Percentiles rank a stretch among this genome's conserved stretches.
Evolutionary conservation across 2,797 vertebrate species (phyloP).

Genomic region (Danio choprae): DNA sequence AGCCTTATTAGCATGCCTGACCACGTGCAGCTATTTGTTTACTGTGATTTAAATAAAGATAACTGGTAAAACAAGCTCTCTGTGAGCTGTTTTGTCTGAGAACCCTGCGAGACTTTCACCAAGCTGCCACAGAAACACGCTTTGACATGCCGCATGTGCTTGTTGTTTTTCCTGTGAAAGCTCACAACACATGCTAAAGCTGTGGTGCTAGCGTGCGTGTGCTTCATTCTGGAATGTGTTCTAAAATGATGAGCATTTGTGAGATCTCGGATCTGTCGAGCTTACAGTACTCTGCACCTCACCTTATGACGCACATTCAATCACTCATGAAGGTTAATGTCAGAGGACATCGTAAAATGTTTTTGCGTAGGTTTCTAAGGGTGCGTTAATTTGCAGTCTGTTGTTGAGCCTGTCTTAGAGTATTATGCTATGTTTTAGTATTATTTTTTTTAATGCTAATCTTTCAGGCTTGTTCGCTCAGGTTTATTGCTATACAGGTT

Average conservation of each 20-base stretch:
- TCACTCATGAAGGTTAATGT: constrained; percentile 21
- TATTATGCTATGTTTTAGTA: neutral
- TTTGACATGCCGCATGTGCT: constrained; percentile 35
- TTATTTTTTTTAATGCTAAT: neutral
- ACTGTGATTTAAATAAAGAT: constrained; percentile 45
- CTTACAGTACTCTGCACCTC: neutral
- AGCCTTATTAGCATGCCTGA: constrained; percentile 20
- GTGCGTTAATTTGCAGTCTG: constrained; percentile 2
- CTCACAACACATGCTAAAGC: constrained; percentile 33
- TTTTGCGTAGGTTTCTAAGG: neutral
- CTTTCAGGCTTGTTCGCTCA: too few relatives aligned
- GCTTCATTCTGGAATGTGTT: constrained; percentile 16
- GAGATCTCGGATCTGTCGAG: neutral
- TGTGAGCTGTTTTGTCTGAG: constrained; percentile 14
- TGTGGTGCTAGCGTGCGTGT: neutral
- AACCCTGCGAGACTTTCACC: constrained; percentile 9
- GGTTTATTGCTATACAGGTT: too few relatives aligned
- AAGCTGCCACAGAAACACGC: constrained; percentile 46
- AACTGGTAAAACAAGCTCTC: constrained; percentile 44
- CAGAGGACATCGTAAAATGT: constrained; percentile 1
- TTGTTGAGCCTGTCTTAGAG: neutral
- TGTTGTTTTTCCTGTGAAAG: constrained; percentile 37
- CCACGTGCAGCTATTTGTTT: constrained; percentile 46
- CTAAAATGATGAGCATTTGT: constrained; percentile 5
- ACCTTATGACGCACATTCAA: neutral